Conservation (phyloP, 2,113 vertebrate species). For the Phycodurus eques region DNA sequence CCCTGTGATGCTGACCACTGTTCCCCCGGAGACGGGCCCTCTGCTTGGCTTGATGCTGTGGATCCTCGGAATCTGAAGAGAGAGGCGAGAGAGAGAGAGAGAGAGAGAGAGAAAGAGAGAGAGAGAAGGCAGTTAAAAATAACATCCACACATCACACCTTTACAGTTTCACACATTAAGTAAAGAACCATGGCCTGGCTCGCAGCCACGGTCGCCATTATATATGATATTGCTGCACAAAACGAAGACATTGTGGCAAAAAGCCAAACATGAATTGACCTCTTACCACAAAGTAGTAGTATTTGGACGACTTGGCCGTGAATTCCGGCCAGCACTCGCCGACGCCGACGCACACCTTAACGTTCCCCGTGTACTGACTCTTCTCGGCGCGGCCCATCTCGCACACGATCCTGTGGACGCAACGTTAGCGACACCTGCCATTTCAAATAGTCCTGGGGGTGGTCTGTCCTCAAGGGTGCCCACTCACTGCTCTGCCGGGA, state of each 20-base stretch:
- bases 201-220: conserved; percentile 44
- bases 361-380: conserved; percentile 88
- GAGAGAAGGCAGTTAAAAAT: not conserved
- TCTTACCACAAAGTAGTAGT: conserved; percentile 98
- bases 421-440: not conserved
- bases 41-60: conserved; percentile 82
- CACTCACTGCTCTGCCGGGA: conserved; percentile 97
- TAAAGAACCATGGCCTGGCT: conserved; percentile 41
- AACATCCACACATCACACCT: not conserved
- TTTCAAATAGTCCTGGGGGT: not conserved
- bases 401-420: conserved; percentile 87
- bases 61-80: conserved; percentile 81
- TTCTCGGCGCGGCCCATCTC: conserved; percentile 95
- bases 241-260: conserved; percentile 39
- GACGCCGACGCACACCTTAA: conserved; percentile 90
- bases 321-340: conserved; percentile 87
- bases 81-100: not conserved
- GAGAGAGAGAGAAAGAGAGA: no score
- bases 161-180: conserved; percentile 8
- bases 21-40: conserved; percentile 92
- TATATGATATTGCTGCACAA: conserved; percentile 54
- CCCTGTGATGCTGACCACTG: conserved; percentile 91
- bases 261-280: not conserved
- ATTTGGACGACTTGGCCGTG: conserved; percentile 89
- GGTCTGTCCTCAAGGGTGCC: not conserved